Evolutionary conservation across 2,797 vertebrate species (phyloP).

Genomic region (Mormyrus hasselquistii): DNA sequence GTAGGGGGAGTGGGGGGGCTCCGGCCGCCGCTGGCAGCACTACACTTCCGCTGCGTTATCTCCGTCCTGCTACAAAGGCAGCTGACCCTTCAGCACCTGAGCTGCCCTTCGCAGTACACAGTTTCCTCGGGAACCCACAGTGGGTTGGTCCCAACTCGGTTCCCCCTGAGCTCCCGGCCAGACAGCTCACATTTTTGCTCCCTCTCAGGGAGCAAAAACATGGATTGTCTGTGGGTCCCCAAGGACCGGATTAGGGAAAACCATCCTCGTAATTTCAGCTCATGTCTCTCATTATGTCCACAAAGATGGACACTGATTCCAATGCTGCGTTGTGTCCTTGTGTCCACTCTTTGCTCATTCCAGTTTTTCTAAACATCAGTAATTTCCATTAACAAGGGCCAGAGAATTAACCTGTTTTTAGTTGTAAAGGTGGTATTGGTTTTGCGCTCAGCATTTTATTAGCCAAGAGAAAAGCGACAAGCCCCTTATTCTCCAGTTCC

Average conservation of each 20-base stretch:
- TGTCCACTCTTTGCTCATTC: slow-evolving; percentile 29
- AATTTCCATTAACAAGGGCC: slow-evolving; percentile 41
- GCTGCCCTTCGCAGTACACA: slow-evolving; percentile 19
- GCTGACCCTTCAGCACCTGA: slow-evolving; percentile 49
- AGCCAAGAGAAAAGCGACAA: slow-evolving; percentile 21
- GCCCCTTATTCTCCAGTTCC: slow-evolving; percentile 11
- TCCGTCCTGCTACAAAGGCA: slow-evolving; percentile 45
- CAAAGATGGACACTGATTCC: slow-evolving; percentile 46
- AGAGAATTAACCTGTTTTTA: slow-evolving; percentile 29
- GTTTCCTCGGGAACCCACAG: neutral
- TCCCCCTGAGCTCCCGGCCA: neutral
- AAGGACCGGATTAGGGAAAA: neutral
- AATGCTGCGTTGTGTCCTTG: slow-evolving; percentile 39
- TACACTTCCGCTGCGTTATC: slow-evolving; percentile 52
- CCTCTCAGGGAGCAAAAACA: neutral
- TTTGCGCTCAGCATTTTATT: slow-evolving; percentile 33
- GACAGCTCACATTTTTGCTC: neutral
- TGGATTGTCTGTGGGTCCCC: neutral
- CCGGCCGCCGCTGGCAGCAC: slow-evolving; percentile 46
- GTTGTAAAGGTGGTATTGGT: slow-evolving; percentile 33
- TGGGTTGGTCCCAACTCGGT: no score
- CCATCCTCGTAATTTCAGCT: slow-evolving; percentile 45
- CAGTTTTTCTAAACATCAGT: slow-evolving; percentile 47
- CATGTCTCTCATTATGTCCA: slow-evolving; percentile 54
- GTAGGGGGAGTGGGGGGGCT: slow-evolving; percentile 40